Conservation (phyloP, 2,888 invertebrate genomes). For the Caenorhabditis uteleia region DNA sequence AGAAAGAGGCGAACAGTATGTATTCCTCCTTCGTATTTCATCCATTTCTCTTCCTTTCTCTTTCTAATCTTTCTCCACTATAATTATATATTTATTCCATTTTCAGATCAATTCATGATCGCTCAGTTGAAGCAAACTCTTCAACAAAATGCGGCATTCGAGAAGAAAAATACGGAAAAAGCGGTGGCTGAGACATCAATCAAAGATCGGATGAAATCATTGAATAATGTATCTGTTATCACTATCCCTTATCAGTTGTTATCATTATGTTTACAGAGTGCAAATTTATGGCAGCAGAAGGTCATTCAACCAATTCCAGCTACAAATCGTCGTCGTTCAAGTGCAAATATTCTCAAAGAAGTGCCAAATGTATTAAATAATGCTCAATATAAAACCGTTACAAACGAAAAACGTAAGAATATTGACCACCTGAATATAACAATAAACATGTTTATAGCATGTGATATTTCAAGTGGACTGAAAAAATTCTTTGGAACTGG, state of each 20-base stretch:
- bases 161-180: constrained; percentile 12
- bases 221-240: constrained; percentile 29
- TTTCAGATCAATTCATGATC: constrained; percentile 28
- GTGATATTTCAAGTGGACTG: constrained; percentile 24
- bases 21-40: no score
- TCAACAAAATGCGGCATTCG: constrained; percentile 16
- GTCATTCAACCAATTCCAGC: constrained; percentile 5
- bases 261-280: constrained; percentile 27
- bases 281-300: constrained; percentile 43
- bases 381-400: no score
- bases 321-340: constrained; percentile 3
- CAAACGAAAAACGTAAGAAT: no score
- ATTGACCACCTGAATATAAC: no score
- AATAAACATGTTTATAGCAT: constrained; percentile 14
- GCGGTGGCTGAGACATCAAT: constrained; percentile 26
- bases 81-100: background rate
- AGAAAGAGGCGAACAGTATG: no score
- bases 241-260: no score
- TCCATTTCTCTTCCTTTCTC: no score
- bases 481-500: constrained; percentile 22
- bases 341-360: constrained; percentile 5
- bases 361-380: no score
- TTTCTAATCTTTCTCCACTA: no score
- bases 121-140: constrained; percentile 28
- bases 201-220: constrained; percentile 38